These are phyloP conservation scores for Xenopus petersii DNA, from an alignment of 2,797 vertebrate genomes.

Conservation along the genomic window DNA sequence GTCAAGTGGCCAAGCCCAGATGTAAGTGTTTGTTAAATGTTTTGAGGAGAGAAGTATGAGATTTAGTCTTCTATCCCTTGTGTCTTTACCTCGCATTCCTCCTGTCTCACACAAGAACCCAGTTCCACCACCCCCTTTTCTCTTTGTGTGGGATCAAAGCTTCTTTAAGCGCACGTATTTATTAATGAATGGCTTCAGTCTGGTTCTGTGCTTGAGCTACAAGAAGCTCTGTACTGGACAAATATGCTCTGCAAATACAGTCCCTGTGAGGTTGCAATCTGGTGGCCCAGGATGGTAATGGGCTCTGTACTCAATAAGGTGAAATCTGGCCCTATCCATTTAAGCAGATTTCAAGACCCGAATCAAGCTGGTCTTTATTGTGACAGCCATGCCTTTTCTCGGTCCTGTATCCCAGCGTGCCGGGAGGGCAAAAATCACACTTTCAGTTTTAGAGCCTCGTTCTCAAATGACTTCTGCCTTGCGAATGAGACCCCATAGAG, in stretches of 20 bases:
- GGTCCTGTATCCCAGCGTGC: constrained; percentile 6
- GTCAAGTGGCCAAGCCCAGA: not conserved
- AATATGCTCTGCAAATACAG: constrained; percentile 8
- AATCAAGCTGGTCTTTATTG: constrained; percentile 8
- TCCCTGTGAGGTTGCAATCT: constrained; percentile 13
- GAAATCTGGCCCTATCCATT: constrained; percentile 12
- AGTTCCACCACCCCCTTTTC: constrained; percentile 27
- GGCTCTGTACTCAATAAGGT: constrained; percentile 32
- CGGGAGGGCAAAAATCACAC: not conserved
- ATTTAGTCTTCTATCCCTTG: not conserved
- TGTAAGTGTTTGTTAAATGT: constrained; percentile 7
- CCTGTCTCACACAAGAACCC: constrained; percentile 5
- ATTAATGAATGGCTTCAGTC: constrained; percentile 47
- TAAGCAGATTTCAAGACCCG: constrained; percentile 27
- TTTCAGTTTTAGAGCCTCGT: constrained; percentile 34
- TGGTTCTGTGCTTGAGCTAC: constrained; percentile 13
- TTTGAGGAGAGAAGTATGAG: not conserved
- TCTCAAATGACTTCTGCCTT: constrained; percentile 24
- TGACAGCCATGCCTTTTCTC: constrained; percentile 31
- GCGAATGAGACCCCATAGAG: constrained; percentile 30
- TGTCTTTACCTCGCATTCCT: constrained; percentile 31
- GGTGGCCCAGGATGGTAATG: constrained; percentile 21
- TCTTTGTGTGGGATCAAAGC: constrained; percentile 45
- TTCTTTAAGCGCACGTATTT: constrained; percentile 51
- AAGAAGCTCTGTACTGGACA: not conserved